Evolutionary conservation across 2,113 vertebrate genomes (phyloP), one percentile per base, ranked within the genome.

Genomic region (Lycocorax pyrrhopterus): DNA sequence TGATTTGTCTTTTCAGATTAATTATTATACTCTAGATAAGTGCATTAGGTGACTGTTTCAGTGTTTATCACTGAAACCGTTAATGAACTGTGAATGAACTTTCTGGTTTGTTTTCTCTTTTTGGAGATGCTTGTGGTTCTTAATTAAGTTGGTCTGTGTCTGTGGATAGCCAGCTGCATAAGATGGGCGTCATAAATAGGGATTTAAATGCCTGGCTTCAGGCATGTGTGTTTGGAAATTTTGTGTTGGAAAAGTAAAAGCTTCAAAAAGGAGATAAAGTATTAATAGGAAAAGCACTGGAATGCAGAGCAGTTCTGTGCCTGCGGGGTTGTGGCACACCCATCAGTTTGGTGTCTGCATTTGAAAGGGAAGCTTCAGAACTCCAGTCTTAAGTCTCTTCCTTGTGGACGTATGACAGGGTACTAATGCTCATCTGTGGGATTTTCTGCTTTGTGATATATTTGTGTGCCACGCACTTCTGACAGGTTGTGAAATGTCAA

Each of bases 371-470:
- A 41, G 26, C n/a, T 72, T 82, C 64, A 75, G 51, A 62, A 26
- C 62, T 85, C 59, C 13, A 7, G 29, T 64, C 43, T 80, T 47
- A 41, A 16, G 62, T 84, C 67, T 73, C 72, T 53, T 49, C 19
- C 46, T 81, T 67, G 53, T 80, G 74, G 19, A 71, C 47, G 63
- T 41, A 83, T 79, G 71, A 64, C 51, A 66, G 84, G 55, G 49
- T 52, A 87, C 47, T 89, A 64, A 87, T 37, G 69, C 74, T 90
- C 55, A 63, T 96, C 87, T 83, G 22, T 1, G 1, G 81, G 62
- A 46, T 55, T 93, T 94, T 92, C 93, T 95, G 86, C 87, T 87
- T 95, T 68, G 64, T 75, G 92, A 58, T 96, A 11, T 55, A 89
- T 93, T 94, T 83, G 73, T 59, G n/a, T 53, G 39, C 87, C 9